Percentiles rank a stretch among this genome's conserved stretches.
Conservation (phyloP, 2,797 vertebrate genomes). For the Pelodytes ibericus region DNA sequence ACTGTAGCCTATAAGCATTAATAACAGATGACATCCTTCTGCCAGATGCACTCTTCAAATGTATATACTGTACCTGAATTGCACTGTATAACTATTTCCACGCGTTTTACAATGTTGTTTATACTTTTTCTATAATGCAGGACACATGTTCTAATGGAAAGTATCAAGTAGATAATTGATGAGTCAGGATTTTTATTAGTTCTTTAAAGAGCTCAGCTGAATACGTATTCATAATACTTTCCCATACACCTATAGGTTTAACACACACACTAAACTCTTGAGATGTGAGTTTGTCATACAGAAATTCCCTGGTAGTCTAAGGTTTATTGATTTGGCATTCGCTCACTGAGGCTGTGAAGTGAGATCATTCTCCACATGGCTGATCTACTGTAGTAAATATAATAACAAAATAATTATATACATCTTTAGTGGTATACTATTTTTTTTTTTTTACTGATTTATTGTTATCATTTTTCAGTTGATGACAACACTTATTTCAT, state of each 20-base stretch:
- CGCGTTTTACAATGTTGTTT: background rate
- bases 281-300: background rate
- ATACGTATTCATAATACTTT: background rate
- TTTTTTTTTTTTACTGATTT: slow-evolving; percentile 6
- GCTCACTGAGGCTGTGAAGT: background rate
- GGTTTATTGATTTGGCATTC: background rate
- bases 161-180: slow-evolving; percentile 20
- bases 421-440: background rate
- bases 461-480: background rate
- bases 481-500: background rate
- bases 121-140: slow-evolving; percentile 1
- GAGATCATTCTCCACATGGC: background rate
- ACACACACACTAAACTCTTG: slow-evolving; percentile 17
- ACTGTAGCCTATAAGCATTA: slow-evolving; percentile 3
- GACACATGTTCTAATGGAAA: slow-evolving; percentile 12
- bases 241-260: slow-evolving; percentile 1
- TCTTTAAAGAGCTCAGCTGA: slow-evolving; percentile 10
- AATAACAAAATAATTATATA: background rate
- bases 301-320: background rate
- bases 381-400: background rate
- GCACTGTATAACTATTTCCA: background rate
- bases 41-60: background rate
- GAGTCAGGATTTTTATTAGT: slow-evolving; percentile 16
- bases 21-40: slow-evolving; percentile 16
- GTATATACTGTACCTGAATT: background rate